These are phyloP conservation scores for Plebejus anna DNA, from an alignment of 2,888 invertebrate genomes.

Conservation along the genomic window DNA sequence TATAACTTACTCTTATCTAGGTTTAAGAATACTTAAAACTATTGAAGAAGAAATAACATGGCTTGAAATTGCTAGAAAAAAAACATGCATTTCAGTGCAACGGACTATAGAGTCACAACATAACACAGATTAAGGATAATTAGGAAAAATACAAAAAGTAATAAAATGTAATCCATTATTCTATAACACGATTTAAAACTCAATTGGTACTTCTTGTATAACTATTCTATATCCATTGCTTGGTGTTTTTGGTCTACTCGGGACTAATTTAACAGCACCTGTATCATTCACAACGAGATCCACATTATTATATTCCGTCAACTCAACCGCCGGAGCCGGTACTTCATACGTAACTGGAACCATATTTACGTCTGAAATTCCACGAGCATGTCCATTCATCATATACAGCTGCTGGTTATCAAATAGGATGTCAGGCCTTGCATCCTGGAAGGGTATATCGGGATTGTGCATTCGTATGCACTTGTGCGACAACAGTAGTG, in stretches of 20 bases:
- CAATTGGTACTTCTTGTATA: conserved; percentile 68
- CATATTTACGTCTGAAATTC: conserved; percentile 50
- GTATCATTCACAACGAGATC: conserved; percentile 32
- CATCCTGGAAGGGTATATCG: conserved; percentile 59
- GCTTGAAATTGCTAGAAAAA: background rate
- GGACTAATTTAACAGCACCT: conserved; percentile 30
- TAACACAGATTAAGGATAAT: background rate
- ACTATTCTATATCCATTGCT: conserved; percentile 55
- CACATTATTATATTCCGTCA: conserved; percentile 49
- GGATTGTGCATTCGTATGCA: conserved; percentile 54
- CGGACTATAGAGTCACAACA: background rate
- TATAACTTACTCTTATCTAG: background rate
- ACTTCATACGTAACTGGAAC: conserved; percentile 61
- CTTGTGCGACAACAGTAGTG: conserved; percentile 52
- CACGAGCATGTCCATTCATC: conserved; percentile 38
- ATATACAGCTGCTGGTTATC: conserved; percentile 48
- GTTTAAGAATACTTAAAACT: background rate
- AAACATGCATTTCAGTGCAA: too few relatives aligned
- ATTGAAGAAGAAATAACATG: background rate
- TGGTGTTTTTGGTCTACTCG: conserved; percentile 28
- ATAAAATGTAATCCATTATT: background rate
- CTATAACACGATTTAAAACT: conserved; percentile 49
- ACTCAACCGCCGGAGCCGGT: conserved; percentile 59
- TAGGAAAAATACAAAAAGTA: background rate
- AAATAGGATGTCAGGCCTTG: conserved; percentile 57